phyloP scores from a whole-genome alignment of 2,888 invertebrate species.

The Silvanus unidentatus region DNA sequence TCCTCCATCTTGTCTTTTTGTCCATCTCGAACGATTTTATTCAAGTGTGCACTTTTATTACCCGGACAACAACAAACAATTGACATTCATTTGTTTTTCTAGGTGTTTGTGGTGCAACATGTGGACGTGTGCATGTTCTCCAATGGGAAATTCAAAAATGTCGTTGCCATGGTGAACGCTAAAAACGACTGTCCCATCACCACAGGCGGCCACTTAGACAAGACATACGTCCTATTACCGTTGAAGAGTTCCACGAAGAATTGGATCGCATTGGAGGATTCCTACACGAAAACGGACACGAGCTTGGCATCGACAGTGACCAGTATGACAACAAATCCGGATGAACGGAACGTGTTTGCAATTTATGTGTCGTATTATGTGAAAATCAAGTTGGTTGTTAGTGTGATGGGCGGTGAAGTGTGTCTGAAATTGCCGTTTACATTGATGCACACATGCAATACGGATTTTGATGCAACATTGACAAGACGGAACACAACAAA shows the following conservation, averaged over 20 bases:
- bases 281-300: slow-evolving; percentile 62
- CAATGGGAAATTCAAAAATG: slow-evolving; percentile 89
- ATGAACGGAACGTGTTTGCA: slow-evolving; percentile 81
- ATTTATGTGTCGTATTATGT: slow-evolving; percentile 90
- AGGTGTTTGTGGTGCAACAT: slow-evolving; percentile 82
- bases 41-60: too few relatives aligned
- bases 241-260: slow-evolving; percentile 77
- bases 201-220: slow-evolving; percentile 58
- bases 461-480: slow-evolving; percentile 55
- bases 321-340: slow-evolving; percentile 50
- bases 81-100: slow-evolving; percentile 29
- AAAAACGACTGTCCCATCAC: slow-evolving; percentile 60
- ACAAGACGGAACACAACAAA: slow-evolving; percentile 34
- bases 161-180: slow-evolving; percentile 66
- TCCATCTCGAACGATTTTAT: too few relatives aligned
- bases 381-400: slow-evolving; percentile 75
- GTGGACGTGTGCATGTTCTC: slow-evolving; percentile 94
- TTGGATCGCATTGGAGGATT: slow-evolving; percentile 87
- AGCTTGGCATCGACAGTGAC: slow-evolving; percentile 55
- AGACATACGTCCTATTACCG: slow-evolving; percentile 63
- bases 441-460: slow-evolving; percentile 66
- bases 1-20: too few relatives aligned
- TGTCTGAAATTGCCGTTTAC: slow-evolving; percentile 76
- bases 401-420: slow-evolving; percentile 75
- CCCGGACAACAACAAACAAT: too few relatives aligned